Evolutionary conservation across 2,888 invertebrate species (phyloP), one percentile per base, ranked within the genome.

Genomic region (Anaspis maculata): DNA sequence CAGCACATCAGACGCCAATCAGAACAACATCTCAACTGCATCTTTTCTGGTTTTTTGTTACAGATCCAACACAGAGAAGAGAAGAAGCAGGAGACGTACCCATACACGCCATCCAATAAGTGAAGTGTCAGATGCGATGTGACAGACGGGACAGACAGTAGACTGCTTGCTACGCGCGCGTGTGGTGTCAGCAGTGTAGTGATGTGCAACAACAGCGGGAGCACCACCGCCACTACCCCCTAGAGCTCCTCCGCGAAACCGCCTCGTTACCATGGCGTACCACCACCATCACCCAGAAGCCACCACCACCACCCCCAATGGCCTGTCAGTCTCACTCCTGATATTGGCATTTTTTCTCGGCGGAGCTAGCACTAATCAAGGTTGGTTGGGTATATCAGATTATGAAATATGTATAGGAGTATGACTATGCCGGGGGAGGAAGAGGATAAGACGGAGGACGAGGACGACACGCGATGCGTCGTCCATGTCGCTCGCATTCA

Each of bases 271-370:
- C 50, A 53, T 56, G 54, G 52, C 51, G 46, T 44, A n/a, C n/a
- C n/a, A n/a, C n/a, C n/a, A n/a, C n/a, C n/a, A n/a, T n/a, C n/a
- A n/a, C n/a, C n/a, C n/a, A n/a, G n/a, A n/a, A n/a, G n/a, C n/a
- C n/a, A n/a, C n/a, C n/a, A n/a, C n/a, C n/a, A n/a, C 44, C 42
- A 46, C 49, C 41, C 41, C 45, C 44, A 43, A 44, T 42, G 42
- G 48, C 43, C 51, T 55, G 53, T 52, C 52, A 50, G 39, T 52
- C 50, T 41, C 51, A 41, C 43, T 51, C 44, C 39, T 42, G 16
- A 49, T 54, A 55, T 55, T 55, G 53, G 53, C 51, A 47, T 52
- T 49, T 50, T 48, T 55, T 42, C 50, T 52, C 42, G 46, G 45
- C 13, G 25, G 45, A 43, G 51, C 47, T 41, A 39, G 41, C 43